Percentiles rank a stretch among this genome's conserved stretches.
phyloP scores from a whole-genome alignment of 2,797 vertebrate genomes.

The Philypnodon macrostomus region DNA sequence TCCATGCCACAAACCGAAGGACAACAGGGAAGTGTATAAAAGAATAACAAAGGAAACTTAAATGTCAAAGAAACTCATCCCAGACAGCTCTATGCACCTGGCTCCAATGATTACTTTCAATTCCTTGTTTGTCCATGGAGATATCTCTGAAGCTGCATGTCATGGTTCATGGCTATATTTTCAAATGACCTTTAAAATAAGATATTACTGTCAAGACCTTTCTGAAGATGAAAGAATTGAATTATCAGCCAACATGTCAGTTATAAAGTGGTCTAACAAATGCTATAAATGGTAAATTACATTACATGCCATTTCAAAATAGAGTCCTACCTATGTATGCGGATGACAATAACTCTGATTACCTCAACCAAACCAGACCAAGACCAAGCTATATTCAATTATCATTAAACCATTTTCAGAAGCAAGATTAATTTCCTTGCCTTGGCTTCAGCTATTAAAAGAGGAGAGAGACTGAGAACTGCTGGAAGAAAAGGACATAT shows the following conservation, averaged over 20 bases:
- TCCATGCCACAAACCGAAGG: not conserved
- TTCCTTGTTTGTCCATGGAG: slow-evolving; percentile 42
- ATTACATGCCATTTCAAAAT: too few relatives aligned
- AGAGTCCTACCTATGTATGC: too few relatives aligned
- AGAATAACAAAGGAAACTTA: slow-evolving; percentile 20
- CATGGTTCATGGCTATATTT: slow-evolving; percentile 28
- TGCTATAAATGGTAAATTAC: too few relatives aligned
- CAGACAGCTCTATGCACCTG: slow-evolving; percentile 28
- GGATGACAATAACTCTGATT: too few relatives aligned
- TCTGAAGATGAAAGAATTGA: slow-evolving; percentile 8
- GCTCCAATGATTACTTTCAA: slow-evolving; percentile 48
- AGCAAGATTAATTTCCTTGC: too few relatives aligned
- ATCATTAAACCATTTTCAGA: too few relatives aligned
- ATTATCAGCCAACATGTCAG: not conserved
- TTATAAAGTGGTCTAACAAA: not conserved
- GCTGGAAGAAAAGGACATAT: too few relatives aligned
- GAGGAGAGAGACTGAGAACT: too few relatives aligned
- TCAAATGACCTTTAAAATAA: slow-evolving; percentile 51
- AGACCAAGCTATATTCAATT: too few relatives aligned
- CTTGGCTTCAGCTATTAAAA: too few relatives aligned
- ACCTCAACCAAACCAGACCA: too few relatives aligned
- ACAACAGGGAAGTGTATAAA: slow-evolving; percentile 6
- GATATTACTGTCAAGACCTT: slow-evolving; percentile 34
- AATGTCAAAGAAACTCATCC: slow-evolving; percentile 55
- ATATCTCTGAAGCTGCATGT: slow-evolving; percentile 14